These are phyloP conservation scores for Nowickia ferox DNA, from an alignment of 2,888 invertebrate species.

Conservation along the genomic window DNA sequence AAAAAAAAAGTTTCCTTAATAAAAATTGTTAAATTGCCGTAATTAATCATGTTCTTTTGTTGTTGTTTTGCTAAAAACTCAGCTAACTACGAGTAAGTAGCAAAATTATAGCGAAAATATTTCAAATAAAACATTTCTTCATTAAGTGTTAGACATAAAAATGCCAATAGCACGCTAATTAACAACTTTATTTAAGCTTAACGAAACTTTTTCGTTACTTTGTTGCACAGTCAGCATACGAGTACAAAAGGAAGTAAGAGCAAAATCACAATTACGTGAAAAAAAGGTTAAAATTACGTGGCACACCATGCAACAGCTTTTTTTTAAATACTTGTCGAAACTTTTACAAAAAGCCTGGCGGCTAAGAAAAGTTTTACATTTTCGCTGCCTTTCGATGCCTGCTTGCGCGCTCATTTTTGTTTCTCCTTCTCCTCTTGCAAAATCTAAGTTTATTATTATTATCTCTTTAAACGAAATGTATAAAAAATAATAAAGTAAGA, in stretches of 20 bases:
- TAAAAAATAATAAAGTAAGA: too few relatives aligned
- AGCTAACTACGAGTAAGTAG: neutral
- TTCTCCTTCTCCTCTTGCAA: neutral
- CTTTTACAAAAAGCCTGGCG: constrained; percentile 67
- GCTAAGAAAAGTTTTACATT: constrained; percentile 54
- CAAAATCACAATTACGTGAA: neutral
- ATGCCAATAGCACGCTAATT: constrained; percentile 70
- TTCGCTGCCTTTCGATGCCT: neutral
- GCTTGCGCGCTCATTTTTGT: constrained; percentile 1
- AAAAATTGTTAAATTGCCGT: constrained; percentile 29
- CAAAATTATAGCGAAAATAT: constrained; percentile 30
- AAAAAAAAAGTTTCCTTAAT: too few relatives aligned
- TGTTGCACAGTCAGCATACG: neutral
- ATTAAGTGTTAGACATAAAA: constrained; percentile 68
- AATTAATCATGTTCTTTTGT: constrained; percentile 49
- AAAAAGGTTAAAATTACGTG: neutral
- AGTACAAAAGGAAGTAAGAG: constrained; percentile 3
- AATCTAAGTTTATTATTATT: neutral
- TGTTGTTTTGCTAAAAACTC: neutral
- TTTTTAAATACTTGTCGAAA: constrained; percentile 62
- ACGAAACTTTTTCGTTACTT: constrained; percentile 43
- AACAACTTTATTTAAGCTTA: constrained; percentile 69
- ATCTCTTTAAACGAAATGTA: too few relatives aligned
- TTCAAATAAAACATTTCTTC: constrained; percentile 57
- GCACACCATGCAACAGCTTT: constrained; percentile 9